Percentiles rank a stretch among this genome's conserved stretches.
These are phyloP conservation scores for Catamblyrhynchus diadema DNA, from an alignment of 2,797 vertebrate genomes.

Conservation along the genomic window DNA sequence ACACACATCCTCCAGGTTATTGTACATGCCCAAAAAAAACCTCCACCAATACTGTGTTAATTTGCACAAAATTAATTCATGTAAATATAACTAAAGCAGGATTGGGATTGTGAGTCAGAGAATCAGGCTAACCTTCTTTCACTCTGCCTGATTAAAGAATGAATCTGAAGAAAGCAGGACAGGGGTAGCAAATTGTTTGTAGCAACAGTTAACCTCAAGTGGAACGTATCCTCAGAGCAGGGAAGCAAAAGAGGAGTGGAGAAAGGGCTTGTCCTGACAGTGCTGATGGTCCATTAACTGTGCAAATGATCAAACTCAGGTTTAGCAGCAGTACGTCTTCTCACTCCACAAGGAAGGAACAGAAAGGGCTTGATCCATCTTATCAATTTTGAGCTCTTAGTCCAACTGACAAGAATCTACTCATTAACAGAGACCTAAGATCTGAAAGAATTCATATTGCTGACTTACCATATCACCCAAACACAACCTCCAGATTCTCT, in stretches of 20 bases:
- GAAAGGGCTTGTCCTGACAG: slow-evolving; percentile 13
- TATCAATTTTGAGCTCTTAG: slow-evolving; percentile 17
- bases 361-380: slow-evolving; percentile 15
- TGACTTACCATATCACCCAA: neutral
- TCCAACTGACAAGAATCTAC: slow-evolving; percentile 49
- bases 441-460: slow-evolving; percentile 57
- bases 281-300: slow-evolving; percentile 3
- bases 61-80: neutral
- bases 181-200: neutral
- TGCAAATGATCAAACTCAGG: slow-evolving; percentile 9
- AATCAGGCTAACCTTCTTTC: neutral
- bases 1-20: neutral
- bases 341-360: slow-evolving; percentile 35
- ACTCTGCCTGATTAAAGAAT: neutral
- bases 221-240: neutral
- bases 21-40: neutral
- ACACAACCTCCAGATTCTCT: slow-evolving; percentile 23
- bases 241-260: neutral
- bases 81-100: neutral
- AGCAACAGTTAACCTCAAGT: neutral
- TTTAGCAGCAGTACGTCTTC: slow-evolving; percentile 13
- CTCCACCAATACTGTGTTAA: neutral
- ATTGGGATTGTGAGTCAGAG: neutral
- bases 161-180: neutral
- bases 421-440: slow-evolving; percentile 47